A percentile compares a stretch with the other conserved stretches of the same genome.
Conservation (phyloP, 1,140 invertebrate genomes). For the Steinernema feltiae region DNA sequence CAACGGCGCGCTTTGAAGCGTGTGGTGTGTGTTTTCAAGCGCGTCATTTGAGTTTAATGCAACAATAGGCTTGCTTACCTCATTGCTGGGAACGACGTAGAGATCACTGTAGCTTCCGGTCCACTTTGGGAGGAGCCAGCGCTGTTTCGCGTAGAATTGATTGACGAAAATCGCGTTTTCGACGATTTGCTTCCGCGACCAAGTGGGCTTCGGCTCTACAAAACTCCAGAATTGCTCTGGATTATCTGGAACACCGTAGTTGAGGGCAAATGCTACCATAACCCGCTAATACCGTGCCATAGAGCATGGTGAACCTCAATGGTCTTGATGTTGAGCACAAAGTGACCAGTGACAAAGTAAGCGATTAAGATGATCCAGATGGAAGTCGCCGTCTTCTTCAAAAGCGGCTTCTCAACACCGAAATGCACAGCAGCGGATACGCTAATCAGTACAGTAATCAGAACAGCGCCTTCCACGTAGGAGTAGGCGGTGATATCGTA, state of each 20-base stretch:
- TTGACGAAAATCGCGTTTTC: background rate
- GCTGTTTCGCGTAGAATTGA: background rate
- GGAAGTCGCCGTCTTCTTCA: background rate
- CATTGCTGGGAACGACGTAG: background rate
- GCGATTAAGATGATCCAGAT: background rate
- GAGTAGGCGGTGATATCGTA: background rate
- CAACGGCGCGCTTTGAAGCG: background rate
- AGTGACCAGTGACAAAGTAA: background rate
- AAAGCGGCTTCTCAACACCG: background rate
- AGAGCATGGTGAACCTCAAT: background rate
- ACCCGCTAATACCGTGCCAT: background rate
- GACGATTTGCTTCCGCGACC: background rate
- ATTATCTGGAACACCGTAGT: background rate
- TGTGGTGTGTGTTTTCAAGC: background rate
- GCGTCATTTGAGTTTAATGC: background rate
- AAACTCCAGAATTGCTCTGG: background rate
- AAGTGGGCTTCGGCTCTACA: background rate
- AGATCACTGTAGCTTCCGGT: background rate
- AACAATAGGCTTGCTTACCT: background rate
- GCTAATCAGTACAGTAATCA: background rate
- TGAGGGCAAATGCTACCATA: background rate
- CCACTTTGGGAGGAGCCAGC: background rate
- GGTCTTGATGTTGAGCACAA: background rate
- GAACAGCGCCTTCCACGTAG: background rate
- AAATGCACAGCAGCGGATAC: background rate